Conservation (phyloP, 53 echinoderm and acorn worm species). For the Crossaster papposus region DNA sequence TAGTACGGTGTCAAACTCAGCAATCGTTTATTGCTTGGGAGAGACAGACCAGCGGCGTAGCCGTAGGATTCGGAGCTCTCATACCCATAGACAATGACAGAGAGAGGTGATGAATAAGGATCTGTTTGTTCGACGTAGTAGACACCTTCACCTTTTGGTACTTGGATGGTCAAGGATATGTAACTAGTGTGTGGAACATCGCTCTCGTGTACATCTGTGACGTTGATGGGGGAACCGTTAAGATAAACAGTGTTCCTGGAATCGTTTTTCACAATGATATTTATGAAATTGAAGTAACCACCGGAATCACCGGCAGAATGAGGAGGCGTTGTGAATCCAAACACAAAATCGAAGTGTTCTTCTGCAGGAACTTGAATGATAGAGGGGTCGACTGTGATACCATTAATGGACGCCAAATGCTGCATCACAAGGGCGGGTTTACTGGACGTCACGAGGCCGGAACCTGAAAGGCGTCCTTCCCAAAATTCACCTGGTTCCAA, state of each 20-base stretch:
- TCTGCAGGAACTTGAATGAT: constrained; percentile 74
- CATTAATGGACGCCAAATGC: too few relatives aligned
- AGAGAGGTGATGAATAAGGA: too few relatives aligned
- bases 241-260: constrained; percentile 40
- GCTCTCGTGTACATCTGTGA: not conserved
- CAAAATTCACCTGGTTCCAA: constrained; percentile 63
- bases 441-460: constrained; percentile 63
- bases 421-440: constrained; percentile 49
- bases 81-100: too few relatives aligned
- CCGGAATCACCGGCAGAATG: constrained; percentile 52
- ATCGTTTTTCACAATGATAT: constrained; percentile 53
- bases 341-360: constrained; percentile 69
- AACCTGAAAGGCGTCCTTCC: too few relatives aligned
- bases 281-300: constrained; percentile 69
- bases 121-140: too few relatives aligned
- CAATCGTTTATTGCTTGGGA: constrained; percentile 55
- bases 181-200: constrained; percentile 51
- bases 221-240: constrained; percentile 51
- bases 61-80: too few relatives aligned
- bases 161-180: constrained; percentile 42
- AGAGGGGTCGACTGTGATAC: too few relatives aligned
- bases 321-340: constrained; percentile 71
- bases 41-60: too few relatives aligned
- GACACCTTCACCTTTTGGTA: too few relatives aligned
- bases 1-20: constrained; percentile 57